Conservation (phyloP, 2,888 invertebrate genomes). For the Lysandra bellargus region DNA sequence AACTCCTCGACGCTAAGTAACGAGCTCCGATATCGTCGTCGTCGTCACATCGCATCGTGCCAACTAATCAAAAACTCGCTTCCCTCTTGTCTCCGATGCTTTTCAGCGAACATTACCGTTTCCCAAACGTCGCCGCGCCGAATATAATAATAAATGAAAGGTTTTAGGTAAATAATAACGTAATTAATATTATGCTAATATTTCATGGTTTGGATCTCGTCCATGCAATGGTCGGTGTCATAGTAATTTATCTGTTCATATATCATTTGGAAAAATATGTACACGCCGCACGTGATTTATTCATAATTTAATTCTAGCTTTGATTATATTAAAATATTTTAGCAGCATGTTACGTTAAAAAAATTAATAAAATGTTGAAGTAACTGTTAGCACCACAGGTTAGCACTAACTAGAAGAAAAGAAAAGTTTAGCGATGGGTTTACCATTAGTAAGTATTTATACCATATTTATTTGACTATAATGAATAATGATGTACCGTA, state of each 20-base stretch:
- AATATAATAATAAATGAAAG: conserved; percentile 26
- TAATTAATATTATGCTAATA: conserved; percentile 41
- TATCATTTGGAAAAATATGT: conserved; percentile 37
- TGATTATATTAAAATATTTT: background rate
- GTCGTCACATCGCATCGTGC: conserved; percentile 17
- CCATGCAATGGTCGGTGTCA: conserved; percentile 43
- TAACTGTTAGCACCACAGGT: too few relatives aligned
- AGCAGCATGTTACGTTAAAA: background rate
- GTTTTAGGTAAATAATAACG: conserved; percentile 42
- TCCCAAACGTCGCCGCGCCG: background rate
- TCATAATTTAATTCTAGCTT: conserved; percentile 22
- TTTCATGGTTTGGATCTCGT: conserved; percentile 44
- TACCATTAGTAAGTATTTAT: too few relatives aligned
- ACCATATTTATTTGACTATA: too few relatives aligned
- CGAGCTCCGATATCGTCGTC: conserved; percentile 31
- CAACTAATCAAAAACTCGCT: conserved; percentile 21
- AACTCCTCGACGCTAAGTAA: conserved; percentile 37
- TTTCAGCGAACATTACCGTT: background rate
- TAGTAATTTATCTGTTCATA: conserved; percentile 41
- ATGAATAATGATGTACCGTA: too few relatives aligned
- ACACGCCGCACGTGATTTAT: conserved; percentile 17
- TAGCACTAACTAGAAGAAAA: too few relatives aligned
- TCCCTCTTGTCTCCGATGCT: background rate
- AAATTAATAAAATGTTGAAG: background rate
- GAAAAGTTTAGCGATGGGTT: too few relatives aligned